These are phyloP conservation scores for Fukomys damarensis DNA, from an alignment of 2,113 vertebrate genomes.

Conservation along the genomic window DNA sequence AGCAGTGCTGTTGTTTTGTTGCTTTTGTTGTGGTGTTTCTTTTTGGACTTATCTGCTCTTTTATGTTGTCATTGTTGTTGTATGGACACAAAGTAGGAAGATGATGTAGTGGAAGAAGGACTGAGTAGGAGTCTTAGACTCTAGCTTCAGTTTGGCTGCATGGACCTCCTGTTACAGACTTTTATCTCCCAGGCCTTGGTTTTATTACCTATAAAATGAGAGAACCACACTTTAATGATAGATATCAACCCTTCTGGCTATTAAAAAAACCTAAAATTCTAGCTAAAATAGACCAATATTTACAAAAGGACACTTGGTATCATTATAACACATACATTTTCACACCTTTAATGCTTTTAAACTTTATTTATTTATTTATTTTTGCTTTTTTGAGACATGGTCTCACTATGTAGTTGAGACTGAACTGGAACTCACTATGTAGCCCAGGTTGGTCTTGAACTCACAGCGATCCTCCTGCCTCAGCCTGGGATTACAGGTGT, in stretches of 20 bases:
- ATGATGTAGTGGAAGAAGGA: background rate
- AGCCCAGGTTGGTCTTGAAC: too few relatives aligned
- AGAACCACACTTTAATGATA: background rate
- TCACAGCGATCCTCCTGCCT: too few relatives aligned
- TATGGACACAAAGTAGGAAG: background rate
- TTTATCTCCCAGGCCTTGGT: background rate
- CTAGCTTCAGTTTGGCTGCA: background rate
- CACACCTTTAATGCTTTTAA: background rate
- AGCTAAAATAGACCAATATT: background rate
- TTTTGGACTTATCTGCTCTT: background rate
- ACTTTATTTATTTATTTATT: too few relatives aligned
- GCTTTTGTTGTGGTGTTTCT: background rate
- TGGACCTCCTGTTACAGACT: background rate
- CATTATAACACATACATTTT: background rate
- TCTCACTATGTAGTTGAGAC: too few relatives aligned
- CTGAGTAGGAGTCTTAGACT: background rate
- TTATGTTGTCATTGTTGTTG: background rate
- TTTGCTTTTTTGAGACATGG: too few relatives aligned
- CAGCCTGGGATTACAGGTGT: too few relatives aligned
- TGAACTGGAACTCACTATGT: too few relatives aligned
- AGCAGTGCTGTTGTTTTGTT: background rate
- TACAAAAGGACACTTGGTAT: background rate
- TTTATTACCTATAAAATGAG: constrained; percentile 47
- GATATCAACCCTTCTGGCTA: background rate
- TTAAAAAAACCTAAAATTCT: background rate